These are phyloP conservation scores for Myiopsitta monachus DNA, from an alignment of 2,113 vertebrate species.

Conservation along the genomic window DNA sequence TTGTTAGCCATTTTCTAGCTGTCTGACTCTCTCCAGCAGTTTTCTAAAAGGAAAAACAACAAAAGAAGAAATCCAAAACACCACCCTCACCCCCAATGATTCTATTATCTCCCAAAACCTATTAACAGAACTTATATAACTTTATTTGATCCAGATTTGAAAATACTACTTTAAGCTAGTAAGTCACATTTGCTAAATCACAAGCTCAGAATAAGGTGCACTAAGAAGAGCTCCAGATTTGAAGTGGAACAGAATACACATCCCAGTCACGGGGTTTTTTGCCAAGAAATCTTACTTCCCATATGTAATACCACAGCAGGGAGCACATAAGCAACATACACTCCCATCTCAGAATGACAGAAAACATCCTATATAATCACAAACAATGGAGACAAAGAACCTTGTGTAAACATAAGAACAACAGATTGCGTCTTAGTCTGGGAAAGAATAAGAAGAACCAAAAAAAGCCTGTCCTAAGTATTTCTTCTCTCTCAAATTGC, in stretches of 20 bases:
- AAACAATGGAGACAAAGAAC: slow-evolving; percentile 26
- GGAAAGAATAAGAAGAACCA: slow-evolving; percentile 18
- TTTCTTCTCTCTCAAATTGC: not conserved
- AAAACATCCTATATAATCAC: slow-evolving; percentile 43
- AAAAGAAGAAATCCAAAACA: not conserved
- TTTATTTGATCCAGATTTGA: slow-evolving; percentile 7
- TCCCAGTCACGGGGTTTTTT: slow-evolving; percentile 22
- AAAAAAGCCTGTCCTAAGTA: not conserved
- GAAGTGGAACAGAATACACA: slow-evolving; percentile 15
- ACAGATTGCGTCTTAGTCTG: slow-evolving; percentile 35
- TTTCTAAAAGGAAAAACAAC: slow-evolving; percentile 1
- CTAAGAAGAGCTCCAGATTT: slow-evolving; percentile 43
- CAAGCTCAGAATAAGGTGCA: slow-evolving; percentile 52
- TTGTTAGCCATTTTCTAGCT: not conserved
- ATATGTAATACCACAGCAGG: not conserved
- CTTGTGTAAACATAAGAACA: slow-evolving; percentile 29
- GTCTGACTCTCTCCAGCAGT: slow-evolving; percentile 15
- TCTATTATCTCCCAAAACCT: not conserved
- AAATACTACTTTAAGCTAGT: slow-evolving; percentile 14
- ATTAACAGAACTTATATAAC: not conserved
- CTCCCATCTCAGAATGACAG: slow-evolving; percentile 3
- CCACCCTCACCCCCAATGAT: not conserved
- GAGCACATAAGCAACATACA: not conserved
- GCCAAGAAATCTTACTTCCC: slow-evolving; percentile 16
- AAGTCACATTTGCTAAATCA: slow-evolving; percentile 49